Evolutionary conservation across 2,888 invertebrate species (phyloP).

Genomic region (Polydrusus cervinus): DNA sequence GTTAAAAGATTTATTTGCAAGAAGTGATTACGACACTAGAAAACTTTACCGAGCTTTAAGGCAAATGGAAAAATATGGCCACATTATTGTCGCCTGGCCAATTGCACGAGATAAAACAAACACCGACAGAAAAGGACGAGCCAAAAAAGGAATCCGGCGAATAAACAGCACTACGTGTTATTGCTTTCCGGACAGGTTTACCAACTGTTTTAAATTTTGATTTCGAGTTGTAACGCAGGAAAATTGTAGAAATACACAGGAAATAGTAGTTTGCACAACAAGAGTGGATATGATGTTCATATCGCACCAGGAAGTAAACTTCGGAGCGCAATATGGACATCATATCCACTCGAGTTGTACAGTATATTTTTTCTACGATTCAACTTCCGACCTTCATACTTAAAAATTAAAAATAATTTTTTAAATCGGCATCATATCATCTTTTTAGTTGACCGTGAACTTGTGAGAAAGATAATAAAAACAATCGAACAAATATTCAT

Average conservation of each 20-base stretch:
- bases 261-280: too few relatives aligned
- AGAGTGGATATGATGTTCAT: too few relatives aligned
- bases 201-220: slow-evolving; percentile 9
- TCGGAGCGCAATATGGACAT: too few relatives aligned
- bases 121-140: slow-evolving; percentile 47
- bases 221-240: slow-evolving; percentile 1
- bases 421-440: too few relatives aligned
- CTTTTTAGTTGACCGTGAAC: too few relatives aligned
- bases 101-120: slow-evolving; percentile 57
- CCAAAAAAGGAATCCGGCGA: slow-evolving; percentile 33
- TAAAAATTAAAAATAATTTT: too few relatives aligned
- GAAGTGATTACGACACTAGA: slow-evolving; percentile 59
- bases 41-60: slow-evolving; percentile 56
- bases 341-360: too few relatives aligned
- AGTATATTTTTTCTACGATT: too few relatives aligned
- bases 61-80: slow-evolving; percentile 60
- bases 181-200: slow-evolving; percentile 25
- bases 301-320: too few relatives aligned
- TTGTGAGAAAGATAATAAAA: too few relatives aligned
- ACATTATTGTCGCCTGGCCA: slow-evolving; percentile 60
- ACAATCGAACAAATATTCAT: too few relatives aligned
- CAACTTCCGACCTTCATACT: too few relatives aligned
- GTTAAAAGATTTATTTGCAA: slow-evolving; percentile 60
- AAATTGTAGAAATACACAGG: background rate
- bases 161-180: slow-evolving; percentile 33